phyloP scores from a whole-genome alignment of 2,797 vertebrate species.

The Eleutherodactylus coqui region DNA sequence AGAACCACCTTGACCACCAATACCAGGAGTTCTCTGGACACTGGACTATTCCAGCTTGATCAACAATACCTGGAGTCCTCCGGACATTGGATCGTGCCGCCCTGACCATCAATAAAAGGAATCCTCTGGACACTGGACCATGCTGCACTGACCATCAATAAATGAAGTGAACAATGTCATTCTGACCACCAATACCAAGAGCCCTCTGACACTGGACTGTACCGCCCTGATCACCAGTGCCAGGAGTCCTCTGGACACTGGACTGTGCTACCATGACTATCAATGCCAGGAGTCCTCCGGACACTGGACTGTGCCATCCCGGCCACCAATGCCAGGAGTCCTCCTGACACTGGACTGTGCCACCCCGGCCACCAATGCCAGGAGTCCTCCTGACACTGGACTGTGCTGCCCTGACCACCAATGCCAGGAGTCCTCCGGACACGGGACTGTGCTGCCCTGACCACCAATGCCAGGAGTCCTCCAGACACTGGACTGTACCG shows the following conservation, averaged over 20 bases:
- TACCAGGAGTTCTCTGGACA: neutral
- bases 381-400: neutral
- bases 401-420: neutral
- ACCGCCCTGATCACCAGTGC: neutral
- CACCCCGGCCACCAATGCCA: neutral
- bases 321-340: neutral
- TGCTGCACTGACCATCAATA: neutral
- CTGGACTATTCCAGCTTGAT: too few relatives aligned
- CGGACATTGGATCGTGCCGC: neutral
- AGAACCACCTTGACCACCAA: neutral
- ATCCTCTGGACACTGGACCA: neutral
- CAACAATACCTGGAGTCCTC: neutral
- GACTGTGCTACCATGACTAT: neutral
- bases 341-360: neutral
- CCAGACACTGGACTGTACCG: neutral
- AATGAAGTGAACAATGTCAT: neutral
- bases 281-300: neutral
- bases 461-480: neutral
- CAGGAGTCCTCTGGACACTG: neutral
- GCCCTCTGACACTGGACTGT: neutral
- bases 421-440: neutral
- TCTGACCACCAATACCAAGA: neutral
- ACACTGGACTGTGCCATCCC: neutral
- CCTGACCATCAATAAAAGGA: neutral
- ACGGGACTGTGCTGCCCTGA: neutral